phyloP scores from a whole-genome alignment of 2,113 vertebrate species.

The Colius striatus region DNA sequence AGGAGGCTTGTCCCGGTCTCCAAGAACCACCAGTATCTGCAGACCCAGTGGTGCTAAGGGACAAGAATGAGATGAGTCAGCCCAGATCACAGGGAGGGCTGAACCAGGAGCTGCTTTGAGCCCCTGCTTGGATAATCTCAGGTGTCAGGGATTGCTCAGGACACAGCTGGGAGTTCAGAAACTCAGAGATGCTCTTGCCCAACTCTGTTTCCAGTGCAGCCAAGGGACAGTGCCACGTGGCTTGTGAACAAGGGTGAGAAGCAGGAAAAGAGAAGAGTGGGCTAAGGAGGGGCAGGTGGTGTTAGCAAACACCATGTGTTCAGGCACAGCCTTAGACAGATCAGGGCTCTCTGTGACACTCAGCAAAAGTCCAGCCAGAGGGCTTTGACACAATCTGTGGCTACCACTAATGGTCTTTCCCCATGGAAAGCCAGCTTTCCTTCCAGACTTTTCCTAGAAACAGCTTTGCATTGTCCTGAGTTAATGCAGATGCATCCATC shows the following conservation, averaged over 20 bases:
- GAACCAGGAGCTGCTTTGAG: background rate
- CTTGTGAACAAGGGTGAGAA: background rate
- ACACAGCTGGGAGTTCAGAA: background rate
- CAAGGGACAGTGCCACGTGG: fast-evolving
- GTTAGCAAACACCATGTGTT: background rate
- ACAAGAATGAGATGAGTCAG: background rate
- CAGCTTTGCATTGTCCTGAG: constrained; percentile 47
- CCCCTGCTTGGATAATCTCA: fast-evolving
- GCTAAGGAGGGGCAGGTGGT: background rate
- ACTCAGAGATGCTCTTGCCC: background rate
- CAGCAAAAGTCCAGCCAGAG: background rate
- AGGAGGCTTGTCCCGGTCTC: background rate
- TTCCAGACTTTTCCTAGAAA: constrained; percentile 15
- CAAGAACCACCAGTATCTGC: background rate
- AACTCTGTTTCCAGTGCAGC: background rate
- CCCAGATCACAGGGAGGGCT: background rate
- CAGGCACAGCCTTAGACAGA: background rate
- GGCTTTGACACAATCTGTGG: background rate
- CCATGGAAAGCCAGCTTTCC: constrained; percentile 8
- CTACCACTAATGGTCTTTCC: background rate
- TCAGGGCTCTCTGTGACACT: background rate
- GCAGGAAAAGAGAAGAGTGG: background rate
- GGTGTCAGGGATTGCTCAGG: background rate
- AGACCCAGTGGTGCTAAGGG: background rate
- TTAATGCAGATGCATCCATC: constrained; percentile 65